Evolutionary conservation across 2,113 vertebrate species (phyloP).

Genomic region (Chrysochloris asiatica): DNA sequence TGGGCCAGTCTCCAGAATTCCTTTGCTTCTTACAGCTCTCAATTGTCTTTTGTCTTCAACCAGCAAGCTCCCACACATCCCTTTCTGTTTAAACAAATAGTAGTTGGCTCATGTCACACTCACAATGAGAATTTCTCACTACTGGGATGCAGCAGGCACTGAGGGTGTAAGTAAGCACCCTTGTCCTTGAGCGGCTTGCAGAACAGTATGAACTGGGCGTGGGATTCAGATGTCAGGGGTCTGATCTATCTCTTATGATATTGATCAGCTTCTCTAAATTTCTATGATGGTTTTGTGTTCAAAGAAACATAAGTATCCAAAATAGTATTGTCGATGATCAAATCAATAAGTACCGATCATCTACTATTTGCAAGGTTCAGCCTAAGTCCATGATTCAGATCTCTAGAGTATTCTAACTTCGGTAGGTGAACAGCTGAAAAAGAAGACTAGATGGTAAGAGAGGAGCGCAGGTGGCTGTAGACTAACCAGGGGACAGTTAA

Average conservation of each 20-base stretch:
- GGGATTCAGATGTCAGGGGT: not conserved
- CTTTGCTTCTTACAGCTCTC: not conserved
- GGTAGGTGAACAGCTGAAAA: not conserved
- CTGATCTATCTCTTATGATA: not conserved
- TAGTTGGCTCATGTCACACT: not conserved
- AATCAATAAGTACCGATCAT: not conserved
- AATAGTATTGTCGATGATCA: not conserved
- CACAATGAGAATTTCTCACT: not conserved
- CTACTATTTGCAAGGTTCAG: not conserved
- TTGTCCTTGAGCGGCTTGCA: no score
- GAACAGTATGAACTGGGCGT: not conserved
- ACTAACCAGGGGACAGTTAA: no score
- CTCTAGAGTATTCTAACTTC: not conserved
- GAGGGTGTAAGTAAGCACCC: no score
- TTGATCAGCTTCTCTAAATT: constrained; percentile 12
- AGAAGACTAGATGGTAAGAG: not conserved
- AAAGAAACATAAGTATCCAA: not conserved
- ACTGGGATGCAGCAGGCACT: not conserved
- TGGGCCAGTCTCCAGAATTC: not conserved
- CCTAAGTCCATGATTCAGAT: not conserved
- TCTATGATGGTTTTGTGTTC: not conserved
- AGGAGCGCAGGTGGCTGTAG: no score
- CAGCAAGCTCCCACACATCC: not conserved
- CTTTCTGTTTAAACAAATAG: not conserved
- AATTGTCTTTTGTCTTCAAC: not conserved